These are phyloP conservation scores for Cheilosia variabilis DNA, from an alignment of 2,888 invertebrate species.

Conservation along the genomic window DNA sequence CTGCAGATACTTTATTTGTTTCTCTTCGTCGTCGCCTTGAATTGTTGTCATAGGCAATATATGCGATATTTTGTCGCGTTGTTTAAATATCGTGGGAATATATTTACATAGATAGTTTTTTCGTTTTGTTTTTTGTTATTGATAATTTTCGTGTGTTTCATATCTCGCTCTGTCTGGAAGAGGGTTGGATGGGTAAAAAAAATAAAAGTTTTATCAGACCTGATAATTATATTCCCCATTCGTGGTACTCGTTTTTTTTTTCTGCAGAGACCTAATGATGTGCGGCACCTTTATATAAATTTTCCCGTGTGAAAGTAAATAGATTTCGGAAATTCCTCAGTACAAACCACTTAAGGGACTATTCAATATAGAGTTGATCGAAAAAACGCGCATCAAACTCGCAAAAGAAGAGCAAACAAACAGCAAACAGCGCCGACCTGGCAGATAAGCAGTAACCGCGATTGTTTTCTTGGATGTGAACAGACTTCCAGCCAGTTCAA, in stretches of 20 bases:
- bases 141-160: constrained; percentile 1
- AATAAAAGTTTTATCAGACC: constrained; percentile 37
- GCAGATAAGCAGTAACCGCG: constrained; percentile 12
- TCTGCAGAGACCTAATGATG: constrained; percentile 1
- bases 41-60: constrained; percentile 13
- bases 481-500: constrained; percentile 9
- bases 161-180: constrained; percentile 9
- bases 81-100: constrained; percentile 52
- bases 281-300: constrained; percentile 12
- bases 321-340: background rate
- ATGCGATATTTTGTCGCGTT: constrained; percentile 46
- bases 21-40: constrained; percentile 16
- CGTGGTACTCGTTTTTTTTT: background rate
- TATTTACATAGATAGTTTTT: constrained; percentile 15
- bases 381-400: constrained; percentile 16
- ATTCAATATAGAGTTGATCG: too few relatives aligned
- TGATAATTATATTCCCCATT: constrained; percentile 24
- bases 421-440: constrained; percentile 16
- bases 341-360: too few relatives aligned
- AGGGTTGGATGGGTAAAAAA: constrained; percentile 34
- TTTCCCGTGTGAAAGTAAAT: constrained; percentile 15
- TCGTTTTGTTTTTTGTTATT: background rate
- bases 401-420: constrained; percentile 3
- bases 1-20: constrained; percentile 50
- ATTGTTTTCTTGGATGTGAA: background rate